Conservation (phyloP, 2,888 invertebrate genomes). For the Clepsis dumicolana region DNA sequence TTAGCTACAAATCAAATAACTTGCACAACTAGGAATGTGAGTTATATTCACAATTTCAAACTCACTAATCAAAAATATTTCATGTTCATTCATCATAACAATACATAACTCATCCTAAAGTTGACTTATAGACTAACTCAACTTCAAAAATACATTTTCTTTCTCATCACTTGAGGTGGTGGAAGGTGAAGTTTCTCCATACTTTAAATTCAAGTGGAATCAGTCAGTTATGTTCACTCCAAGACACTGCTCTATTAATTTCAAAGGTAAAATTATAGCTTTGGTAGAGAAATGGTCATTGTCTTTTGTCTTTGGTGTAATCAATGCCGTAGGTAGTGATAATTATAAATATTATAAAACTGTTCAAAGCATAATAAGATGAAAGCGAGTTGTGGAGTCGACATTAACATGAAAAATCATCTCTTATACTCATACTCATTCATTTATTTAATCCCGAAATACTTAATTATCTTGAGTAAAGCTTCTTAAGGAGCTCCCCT, state of each 20-base stretch:
- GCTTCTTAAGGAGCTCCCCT: no score
- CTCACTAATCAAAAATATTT: slow-evolving; percentile 38
- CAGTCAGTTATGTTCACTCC: slow-evolving; percentile 24
- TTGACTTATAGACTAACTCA: slow-evolving; percentile 29
- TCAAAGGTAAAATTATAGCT: slow-evolving; percentile 33
- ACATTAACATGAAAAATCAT: no score
- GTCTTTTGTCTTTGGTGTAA: slow-evolving; percentile 40
- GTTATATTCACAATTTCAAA: slow-evolving; percentile 34
- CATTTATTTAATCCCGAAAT: no score
- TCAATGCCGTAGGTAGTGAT: slow-evolving; percentile 32
- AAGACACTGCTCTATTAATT: slow-evolving; percentile 2
- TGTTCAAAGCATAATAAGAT: no score
- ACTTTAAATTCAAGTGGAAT: slow-evolving; percentile 22
- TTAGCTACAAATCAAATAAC: slow-evolving; percentile 44
- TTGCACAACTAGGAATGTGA: slow-evolving; percentile 29
- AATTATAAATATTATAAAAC: slow-evolving; percentile 20
- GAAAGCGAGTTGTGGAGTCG: no score
- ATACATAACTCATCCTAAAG: no score
- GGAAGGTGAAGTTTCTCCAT: slow-evolving; percentile 6
- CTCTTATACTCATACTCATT: no score
- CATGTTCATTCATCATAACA: slow-evolving; percentile 23
- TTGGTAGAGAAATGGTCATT: slow-evolving; percentile 39
- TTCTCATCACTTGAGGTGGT: neutral
- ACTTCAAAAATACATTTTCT: slow-evolving; percentile 20
- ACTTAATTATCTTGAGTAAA: no score